Percentiles rank a stretch among this genome's conserved stretches.
phyloP scores from a whole-genome alignment of 1,140 invertebrate genomes.

The Cryptotermes secundus region DNA sequence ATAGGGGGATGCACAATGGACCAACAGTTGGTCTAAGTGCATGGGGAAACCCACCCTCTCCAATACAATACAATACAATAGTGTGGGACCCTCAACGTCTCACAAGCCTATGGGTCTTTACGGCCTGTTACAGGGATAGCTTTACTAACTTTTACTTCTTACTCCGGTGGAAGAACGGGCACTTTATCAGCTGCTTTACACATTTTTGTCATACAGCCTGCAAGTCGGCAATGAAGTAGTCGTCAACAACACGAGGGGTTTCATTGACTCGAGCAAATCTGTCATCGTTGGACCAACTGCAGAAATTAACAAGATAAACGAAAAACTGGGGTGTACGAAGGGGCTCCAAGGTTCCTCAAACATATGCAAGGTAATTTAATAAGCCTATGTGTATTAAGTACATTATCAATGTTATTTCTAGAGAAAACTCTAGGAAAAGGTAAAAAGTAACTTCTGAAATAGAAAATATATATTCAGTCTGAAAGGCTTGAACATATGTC shows the following conservation, averaged over 20 bases:
- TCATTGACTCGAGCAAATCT: background rate
- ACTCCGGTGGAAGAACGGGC: background rate
- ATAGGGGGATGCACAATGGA: too few relatives aligned
- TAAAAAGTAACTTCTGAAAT: background rate
- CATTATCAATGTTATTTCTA: background rate
- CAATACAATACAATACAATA: too few relatives aligned
- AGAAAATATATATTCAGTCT: background rate
- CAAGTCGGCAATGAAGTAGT: background rate
- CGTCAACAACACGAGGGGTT: background rate
- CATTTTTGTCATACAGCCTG: background rate
- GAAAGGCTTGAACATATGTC: too few relatives aligned
- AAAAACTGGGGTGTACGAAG: background rate
- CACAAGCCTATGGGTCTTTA: too few relatives aligned
- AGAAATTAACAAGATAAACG: slow-evolving; percentile 8
- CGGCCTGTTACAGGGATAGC: too few relatives aligned
- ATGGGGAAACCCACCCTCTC: too few relatives aligned
- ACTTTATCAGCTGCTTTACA: background rate
- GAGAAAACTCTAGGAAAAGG: background rate
- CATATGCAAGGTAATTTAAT: background rate
- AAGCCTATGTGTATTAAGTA: background rate
- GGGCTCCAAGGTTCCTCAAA: background rate
- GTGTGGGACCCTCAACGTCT: too few relatives aligned
- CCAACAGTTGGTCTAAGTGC: too few relatives aligned
- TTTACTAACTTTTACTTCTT: too few relatives aligned
- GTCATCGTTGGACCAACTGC: background rate